Evolutionary conservation across 2,797 vertebrate species (phyloP), one percentile per base, ranked within the genome.

Genomic region (Naso thynnoides): DNA sequence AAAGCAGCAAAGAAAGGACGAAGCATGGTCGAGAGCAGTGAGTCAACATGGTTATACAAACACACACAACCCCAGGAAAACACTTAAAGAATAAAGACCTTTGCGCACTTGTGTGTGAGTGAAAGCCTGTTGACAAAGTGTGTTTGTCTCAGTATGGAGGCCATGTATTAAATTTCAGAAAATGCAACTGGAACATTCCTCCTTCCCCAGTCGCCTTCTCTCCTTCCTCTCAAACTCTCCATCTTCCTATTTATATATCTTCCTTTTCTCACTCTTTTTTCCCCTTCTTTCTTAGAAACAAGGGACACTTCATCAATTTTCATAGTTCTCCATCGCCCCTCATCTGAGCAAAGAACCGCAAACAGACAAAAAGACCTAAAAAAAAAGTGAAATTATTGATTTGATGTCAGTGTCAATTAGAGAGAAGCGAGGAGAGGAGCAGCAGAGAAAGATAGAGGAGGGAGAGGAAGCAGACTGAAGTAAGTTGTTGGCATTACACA

Each of bases 391-490:
- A 91, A 83, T 73, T 83, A 94, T 93, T 90, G 92, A 94, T 94
- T 93, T 88, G 68, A 79, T 93, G 93, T 92, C 92, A 90, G 59
- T 69, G 42, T 81, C 82, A 86, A 88, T 94, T 92, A 94, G 80
- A 82, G 71, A 39, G 48, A 70, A 42, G 60, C 81, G 72, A 67
- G 54, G 44, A 81, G 70, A 86, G 47, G 52, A 78, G 72, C 24
- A 60, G 69, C 56, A 42, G 8, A 33, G 57, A 76, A 58, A 59
- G 70, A 60, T n/a, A 19, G 41, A 58, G 49, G 39, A 55, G 33
- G 45, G 29, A 45, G 54, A 67, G 38, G 15, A 52, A 70, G 72
- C 41, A 49, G 72, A 23, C 47, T 48, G n/a, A 79, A 79, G 70
- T 57, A 49, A 75, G 61, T 33, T 15, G 23, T 48, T 71, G 45